Base-by-base conservation (phyloP, 2,888 invertebrate genomes). In the Drosophila mulleri region DNA sequence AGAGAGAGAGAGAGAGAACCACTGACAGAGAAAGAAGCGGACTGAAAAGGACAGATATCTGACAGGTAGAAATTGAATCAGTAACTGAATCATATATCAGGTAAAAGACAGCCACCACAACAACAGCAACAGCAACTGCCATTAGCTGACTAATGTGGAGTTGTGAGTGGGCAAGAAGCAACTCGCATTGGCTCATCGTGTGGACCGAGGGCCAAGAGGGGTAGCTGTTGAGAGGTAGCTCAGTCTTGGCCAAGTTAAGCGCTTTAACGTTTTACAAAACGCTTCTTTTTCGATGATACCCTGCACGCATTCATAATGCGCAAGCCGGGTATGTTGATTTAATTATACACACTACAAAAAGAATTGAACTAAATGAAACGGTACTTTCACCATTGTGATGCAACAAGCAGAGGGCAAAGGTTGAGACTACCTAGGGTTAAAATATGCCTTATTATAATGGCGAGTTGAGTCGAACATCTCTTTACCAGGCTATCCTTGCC, bases 121-220 rank as follows among this genome's bases (percentile, higher is more conserved):
- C 48, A 62, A 44, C 58, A 67, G 56, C 48, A 63, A 45, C 58
- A 62, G 57, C 39, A 70, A 67, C 53, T 76, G 71, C 78, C 82
- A 82, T 82, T 86, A 86, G 82, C 86, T 82, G 86, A 82, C 82
- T 82, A 82, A 86, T 78, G 75, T 53, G 58, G 78, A 69, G 74
- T 48, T 50, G 59, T 41, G 57, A 44, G 57, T 44, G 54, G 64
- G 32, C 32, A 35, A 18, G 50, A 14, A 14, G 50, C n/a, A 57
- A 60, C 57, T 47, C 29, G 45, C 18, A 54, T 67, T 42, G 60
- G 47, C 41, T 41, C 44, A 9, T 41, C 52, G 58, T n/a, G 9
- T 48, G 35, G 23, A 14, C 39, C 57, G 42, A 9, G 59, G 20
- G 9, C 6, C n/a, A 3, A 12, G 20, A 12, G 6, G 20, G 52